Conservation (phyloP, 2,888 invertebrate genomes). For the Trissolcus brochymenae region DNA sequence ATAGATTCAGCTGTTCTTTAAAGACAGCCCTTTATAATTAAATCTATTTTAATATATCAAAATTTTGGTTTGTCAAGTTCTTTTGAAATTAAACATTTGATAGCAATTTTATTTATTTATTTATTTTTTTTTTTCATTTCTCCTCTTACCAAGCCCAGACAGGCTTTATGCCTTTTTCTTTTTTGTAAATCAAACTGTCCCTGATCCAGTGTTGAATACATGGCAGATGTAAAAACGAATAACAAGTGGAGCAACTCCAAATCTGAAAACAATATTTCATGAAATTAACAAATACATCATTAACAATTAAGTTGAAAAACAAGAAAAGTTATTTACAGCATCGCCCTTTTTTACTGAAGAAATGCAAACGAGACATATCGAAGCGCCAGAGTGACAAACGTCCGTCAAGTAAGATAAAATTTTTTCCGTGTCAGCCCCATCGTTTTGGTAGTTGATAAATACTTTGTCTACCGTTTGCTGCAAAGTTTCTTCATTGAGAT, state of each 20-base stretch:
- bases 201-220: conserved; percentile 96
- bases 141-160: conserved; percentile 76
- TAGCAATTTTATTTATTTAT: too few species aligned
- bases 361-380: conserved; percentile 93
- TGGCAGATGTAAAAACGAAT: conserved; percentile 88
- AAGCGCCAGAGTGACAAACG: conserved; percentile 86
- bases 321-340: conserved; percentile 76
- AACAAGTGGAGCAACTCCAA: conserved; percentile 92
- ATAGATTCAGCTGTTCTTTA: neutral
- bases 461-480: conserved; percentile 68
- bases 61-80: neutral
- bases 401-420: conserved; percentile 87
- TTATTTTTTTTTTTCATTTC: neutral
- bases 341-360: conserved; percentile 89
- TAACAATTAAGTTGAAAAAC: neutral
- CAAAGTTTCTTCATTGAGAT: conserved; percentile 66
- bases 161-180: conserved; percentile 73
- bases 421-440: conserved; percentile 77
- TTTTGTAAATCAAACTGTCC: conserved; percentile 87
- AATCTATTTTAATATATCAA: neutral
- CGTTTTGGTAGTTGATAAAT: conserved; percentile 67
- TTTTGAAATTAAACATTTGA: neutral
- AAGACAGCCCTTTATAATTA: neutral
- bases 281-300: neutral
- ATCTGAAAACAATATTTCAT: conserved; percentile 77